These are phyloP conservation scores for Candoia aspera DNA, from an alignment of 2,113 vertebrate species.

Conservation along the genomic window DNA sequence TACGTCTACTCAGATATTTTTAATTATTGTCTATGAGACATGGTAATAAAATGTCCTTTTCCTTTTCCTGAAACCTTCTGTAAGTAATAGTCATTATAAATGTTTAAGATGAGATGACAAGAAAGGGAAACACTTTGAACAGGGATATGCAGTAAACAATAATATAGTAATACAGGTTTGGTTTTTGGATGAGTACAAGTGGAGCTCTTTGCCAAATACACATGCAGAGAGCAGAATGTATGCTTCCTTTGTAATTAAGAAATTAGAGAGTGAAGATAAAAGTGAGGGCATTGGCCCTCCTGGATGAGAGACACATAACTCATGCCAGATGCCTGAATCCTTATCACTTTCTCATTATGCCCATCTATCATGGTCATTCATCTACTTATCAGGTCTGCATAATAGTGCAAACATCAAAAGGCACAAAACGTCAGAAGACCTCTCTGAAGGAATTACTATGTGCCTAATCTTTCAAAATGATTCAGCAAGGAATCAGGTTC, in stretches of 20 bases:
- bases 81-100: neutral
- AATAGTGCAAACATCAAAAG: slow-evolving; percentile 69
- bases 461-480: slow-evolving; percentile 57
- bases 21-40: neutral
- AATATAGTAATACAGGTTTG: slow-evolving; percentile 37
- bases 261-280: slow-evolving; percentile 73
- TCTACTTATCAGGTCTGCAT: slow-evolving; percentile 60
- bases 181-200: slow-evolving; percentile 45
- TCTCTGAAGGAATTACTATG: slow-evolving; percentile 44
- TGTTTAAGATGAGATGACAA: slow-evolving; percentile 16
- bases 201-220: slow-evolving; percentile 44
- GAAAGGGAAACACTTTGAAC: slow-evolving; percentile 42
- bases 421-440: slow-evolving; percentile 37
- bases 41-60: neutral
- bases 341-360: slow-evolving; percentile 70
- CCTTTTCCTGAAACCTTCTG: neutral
- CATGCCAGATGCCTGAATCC: slow-evolving; percentile 67
- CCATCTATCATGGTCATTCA: slow-evolving; percentile 71
- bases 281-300: slow-evolving; percentile 61
- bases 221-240: slow-evolving; percentile 53
- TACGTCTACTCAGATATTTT: neutral
- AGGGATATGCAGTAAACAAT: slow-evolving; percentile 33
- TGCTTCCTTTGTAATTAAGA: slow-evolving; percentile 72
- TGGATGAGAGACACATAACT: slow-evolving; percentile 63
- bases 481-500: slow-evolving; percentile 40